phyloP scores from a whole-genome alignment of 2,888 invertebrate species.

The Sesia apiformis region DNA sequence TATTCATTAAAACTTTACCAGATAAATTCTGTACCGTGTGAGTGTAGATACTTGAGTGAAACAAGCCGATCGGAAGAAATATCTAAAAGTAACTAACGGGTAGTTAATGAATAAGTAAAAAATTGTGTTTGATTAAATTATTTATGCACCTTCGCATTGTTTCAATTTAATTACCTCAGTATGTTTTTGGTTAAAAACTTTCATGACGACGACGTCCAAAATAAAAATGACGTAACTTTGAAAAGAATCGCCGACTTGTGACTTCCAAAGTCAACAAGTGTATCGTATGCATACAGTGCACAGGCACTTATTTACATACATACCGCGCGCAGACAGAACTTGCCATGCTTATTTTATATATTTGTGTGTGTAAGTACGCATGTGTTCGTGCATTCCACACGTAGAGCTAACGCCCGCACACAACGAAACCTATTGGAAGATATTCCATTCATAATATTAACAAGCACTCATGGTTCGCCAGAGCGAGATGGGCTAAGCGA shows the following conservation, averaged over 20 bases:
- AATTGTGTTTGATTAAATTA: not conserved
- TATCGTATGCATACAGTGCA: constrained; percentile 5
- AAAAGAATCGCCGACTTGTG: not conserved
- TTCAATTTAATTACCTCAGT: no score
- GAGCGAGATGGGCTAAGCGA: constrained; percentile 36
- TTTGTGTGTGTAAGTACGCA: not conserved
- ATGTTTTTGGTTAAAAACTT: no score
- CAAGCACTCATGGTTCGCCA: constrained; percentile 56
- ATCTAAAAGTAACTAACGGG: no score
- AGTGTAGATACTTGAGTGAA: no score
- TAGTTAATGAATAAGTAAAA: not conserved
- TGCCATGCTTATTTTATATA: not conserved
- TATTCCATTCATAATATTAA: constrained; percentile 69
- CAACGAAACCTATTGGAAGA: constrained; percentile 31
- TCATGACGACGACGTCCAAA: not conserved
- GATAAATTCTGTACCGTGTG: no score
- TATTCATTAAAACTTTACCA: no score
- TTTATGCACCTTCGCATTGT: no score
- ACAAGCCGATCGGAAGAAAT: no score
- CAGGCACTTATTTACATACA: constrained; percentile 1
- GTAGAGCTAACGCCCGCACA: constrained; percentile 18
- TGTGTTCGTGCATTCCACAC: constrained; percentile 2
- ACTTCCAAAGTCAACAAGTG: not conserved
- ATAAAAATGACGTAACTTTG: not conserved
- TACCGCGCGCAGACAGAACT: constrained; percentile 12